Conservation (phyloP, 2,113 vertebrate species). For the Cariama cristata region DNA sequence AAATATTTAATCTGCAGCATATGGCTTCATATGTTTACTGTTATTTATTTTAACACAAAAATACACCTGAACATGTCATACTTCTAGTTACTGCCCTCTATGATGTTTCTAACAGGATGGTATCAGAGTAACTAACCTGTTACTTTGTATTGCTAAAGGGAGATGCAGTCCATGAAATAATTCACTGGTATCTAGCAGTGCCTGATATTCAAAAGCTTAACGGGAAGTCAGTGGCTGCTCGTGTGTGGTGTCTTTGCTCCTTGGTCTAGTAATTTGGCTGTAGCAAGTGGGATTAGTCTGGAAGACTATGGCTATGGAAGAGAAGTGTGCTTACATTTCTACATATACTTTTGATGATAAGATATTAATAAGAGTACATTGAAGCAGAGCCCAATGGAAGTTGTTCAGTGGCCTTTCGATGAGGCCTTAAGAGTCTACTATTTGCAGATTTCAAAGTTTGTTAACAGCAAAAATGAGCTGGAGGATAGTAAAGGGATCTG, state of each 20-base stretch:
- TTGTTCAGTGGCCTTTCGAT: background rate
- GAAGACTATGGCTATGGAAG: background rate
- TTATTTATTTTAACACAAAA: background rate
- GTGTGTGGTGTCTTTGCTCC: background rate
- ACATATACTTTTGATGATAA: background rate
- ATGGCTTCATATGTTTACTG: background rate
- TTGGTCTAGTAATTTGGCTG: background rate
- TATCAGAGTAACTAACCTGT: background rate
- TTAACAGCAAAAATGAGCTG: background rate
- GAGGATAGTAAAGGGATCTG: background rate
- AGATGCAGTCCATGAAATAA: background rate
- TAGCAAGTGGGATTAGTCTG: background rate
- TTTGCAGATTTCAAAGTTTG: background rate
- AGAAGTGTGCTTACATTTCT: background rate
- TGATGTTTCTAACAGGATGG: background rate
- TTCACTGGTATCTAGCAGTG: background rate
- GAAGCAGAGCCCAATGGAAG: background rate
- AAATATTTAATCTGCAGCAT: background rate
- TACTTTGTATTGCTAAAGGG: background rate
- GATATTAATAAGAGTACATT: background rate
- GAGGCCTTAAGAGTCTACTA: background rate
- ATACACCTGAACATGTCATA: background rate
- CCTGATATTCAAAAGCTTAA: background rate
- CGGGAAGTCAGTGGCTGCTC: background rate
- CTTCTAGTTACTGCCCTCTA: background rate